These are phyloP conservation scores for Rousettus leschenaultii DNA, from an alignment of 2,113 vertebrate species.

Conservation along the genomic window DNA sequence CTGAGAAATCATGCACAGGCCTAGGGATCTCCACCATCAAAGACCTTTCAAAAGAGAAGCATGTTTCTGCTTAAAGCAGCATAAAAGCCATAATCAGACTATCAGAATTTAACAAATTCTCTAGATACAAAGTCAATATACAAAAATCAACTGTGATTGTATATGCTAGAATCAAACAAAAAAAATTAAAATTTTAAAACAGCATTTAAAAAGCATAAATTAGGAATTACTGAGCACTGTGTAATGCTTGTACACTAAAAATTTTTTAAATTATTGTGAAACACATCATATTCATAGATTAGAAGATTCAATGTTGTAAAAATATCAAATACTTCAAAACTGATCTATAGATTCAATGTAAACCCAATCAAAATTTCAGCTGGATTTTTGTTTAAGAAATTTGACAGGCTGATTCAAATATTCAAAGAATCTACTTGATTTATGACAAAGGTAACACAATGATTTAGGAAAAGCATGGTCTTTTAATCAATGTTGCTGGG, in stretches of 20 bases:
- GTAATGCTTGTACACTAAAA: neutral
- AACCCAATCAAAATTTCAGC: neutral
- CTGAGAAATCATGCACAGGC: neutral
- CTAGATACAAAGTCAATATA: neutral
- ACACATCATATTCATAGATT: neutral
- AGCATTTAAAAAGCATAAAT: neutral
- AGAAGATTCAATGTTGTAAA: neutral
- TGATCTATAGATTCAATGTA: neutral
- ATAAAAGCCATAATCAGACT: neutral
- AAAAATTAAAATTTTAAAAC: neutral
- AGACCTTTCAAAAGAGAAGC: neutral
- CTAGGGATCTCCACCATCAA: neutral
- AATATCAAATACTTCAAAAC: neutral
- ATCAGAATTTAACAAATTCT: neutral
- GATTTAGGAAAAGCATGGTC: neutral
- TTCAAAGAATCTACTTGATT: neutral
- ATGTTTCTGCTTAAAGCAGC: neutral
- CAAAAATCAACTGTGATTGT: neutral
- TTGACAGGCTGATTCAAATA: neutral
- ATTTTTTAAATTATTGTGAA: neutral
- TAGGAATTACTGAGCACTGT: neutral
- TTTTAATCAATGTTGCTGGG: neutral
- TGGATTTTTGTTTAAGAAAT: neutral
- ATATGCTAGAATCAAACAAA: neutral
- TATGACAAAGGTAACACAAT: neutral